phyloP scores from a whole-genome alignment of 2,888 invertebrate genomes.

The Drosophila paranaensis region DNA sequence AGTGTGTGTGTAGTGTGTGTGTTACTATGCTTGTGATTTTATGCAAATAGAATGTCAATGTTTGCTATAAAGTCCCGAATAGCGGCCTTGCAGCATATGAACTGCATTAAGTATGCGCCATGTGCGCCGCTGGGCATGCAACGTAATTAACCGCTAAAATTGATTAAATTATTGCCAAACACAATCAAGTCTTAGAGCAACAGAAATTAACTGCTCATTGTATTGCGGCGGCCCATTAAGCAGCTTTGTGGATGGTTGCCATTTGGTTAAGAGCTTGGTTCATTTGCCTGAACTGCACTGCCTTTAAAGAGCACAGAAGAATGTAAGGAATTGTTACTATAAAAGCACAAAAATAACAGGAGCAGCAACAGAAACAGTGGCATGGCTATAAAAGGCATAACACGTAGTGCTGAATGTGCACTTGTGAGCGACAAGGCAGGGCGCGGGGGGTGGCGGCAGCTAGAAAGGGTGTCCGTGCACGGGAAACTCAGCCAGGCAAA shows the following conservation, averaged over 20 bases:
- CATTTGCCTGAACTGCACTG: constrained; percentile 36
- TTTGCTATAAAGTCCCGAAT: constrained; percentile 21
- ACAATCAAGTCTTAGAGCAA: constrained; percentile 4
- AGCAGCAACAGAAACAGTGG: constrained; percentile 48
- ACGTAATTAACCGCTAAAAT: constrained; percentile 70
- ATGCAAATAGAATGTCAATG: constrained; percentile 71
- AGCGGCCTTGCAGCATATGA: constrained; percentile 40
- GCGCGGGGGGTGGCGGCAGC: neutral
- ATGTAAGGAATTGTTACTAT: constrained; percentile 27
- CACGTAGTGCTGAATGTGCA: constrained; percentile 72
- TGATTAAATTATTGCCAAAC: constrained; percentile 50
- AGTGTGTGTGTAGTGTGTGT: neutral
- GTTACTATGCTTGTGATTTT: constrained; percentile 14
- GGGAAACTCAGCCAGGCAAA: constrained; percentile 48
- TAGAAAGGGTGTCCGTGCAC: constrained; percentile 17
- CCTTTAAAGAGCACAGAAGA: constrained; percentile 57
- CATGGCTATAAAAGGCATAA: constrained; percentile 66
- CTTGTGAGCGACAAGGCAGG: constrained; percentile 40
- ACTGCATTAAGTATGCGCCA: constrained; percentile 51
- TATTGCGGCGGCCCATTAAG: constrained; percentile 30
- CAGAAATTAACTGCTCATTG: constrained; percentile 17
- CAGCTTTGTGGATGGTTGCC: constrained; percentile 28
- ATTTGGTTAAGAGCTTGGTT: constrained; percentile 25
- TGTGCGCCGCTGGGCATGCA: constrained; percentile 34
- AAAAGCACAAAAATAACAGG: constrained; percentile 30